phyloP scores from a whole-genome alignment of 2,888 invertebrate genomes.

The Diaperis boleti region DNA sequence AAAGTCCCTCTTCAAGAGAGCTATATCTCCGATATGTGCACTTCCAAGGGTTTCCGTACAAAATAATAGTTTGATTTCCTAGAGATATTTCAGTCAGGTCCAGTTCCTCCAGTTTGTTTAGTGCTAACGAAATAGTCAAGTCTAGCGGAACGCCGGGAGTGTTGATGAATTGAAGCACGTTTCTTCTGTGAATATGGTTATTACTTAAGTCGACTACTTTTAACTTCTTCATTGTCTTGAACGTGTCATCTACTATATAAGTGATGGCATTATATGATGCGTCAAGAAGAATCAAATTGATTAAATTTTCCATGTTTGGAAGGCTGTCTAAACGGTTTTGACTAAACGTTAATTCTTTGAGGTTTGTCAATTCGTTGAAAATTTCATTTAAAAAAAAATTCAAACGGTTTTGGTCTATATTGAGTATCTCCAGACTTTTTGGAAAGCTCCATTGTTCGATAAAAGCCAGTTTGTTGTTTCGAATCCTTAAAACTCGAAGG shows the following conservation, averaged over 20 bases:
- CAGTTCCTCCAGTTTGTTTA: background rate
- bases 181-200: background rate
- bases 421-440: background rate
- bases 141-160: background rate
- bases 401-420: background rate
- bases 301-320: constrained; percentile 1
- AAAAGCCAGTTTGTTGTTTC: constrained; percentile 3
- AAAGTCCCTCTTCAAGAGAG: too few species aligned
- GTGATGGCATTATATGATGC: background rate
- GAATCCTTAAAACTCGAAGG: background rate
- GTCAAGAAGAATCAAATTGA: background rate
- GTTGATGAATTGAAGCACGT: background rate
- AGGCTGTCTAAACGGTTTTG: constrained; percentile 6
- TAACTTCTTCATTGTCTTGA: constrained; percentile 1
- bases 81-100: background rate
- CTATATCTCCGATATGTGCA: constrained; percentile 16
- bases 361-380: background rate
- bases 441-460: constrained; percentile 2
- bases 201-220: constrained; percentile 16
- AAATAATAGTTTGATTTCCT: background rate
- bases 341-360: constrained; percentile 2
- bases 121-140: background rate
- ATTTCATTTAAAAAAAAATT: background rate
- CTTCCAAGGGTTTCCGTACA: constrained; percentile 25
- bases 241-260: background rate